Conservation (phyloP, 2,113 vertebrate species). For the Peromyscus maniculatus region DNA sequence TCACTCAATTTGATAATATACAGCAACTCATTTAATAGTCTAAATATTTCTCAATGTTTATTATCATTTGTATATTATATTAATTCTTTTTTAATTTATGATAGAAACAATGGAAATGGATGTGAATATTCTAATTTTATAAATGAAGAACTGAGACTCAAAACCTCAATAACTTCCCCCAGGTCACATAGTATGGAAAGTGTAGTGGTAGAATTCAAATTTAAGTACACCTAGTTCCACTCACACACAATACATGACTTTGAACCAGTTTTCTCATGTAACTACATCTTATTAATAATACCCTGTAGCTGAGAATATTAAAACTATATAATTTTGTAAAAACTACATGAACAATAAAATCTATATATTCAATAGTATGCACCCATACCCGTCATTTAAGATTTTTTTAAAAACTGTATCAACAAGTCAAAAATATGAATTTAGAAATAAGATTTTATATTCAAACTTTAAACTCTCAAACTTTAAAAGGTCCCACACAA, state of each 20-base stretch:
- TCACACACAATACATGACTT: not conserved
- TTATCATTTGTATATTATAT: not conserved
- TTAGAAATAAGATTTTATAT: not conserved
- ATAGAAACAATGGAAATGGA: not conserved
- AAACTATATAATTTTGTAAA: slow-evolving; percentile 5
- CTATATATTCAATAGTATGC: not conserved
- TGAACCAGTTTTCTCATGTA: not conserved
- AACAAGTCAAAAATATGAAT: not conserved
- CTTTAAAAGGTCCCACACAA: not conserved
- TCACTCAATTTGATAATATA: not conserved
- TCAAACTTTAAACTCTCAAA: slow-evolving; percentile 14
- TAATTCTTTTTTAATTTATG: not conserved
- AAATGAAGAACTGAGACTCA: not conserved
- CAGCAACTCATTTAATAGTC: not conserved
- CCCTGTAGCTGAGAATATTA: not conserved
- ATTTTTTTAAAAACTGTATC: not conserved
- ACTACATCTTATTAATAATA: not conserved
- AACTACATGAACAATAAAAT: not conserved
- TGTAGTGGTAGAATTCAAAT: not conserved
- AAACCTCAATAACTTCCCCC: not conserved
- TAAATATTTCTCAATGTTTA: not conserved
- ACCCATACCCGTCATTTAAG: not conserved
- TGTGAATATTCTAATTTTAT: not conserved
- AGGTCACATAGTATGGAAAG: not conserved
- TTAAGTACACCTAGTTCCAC: not conserved